Evolutionary conservation across 2,797 vertebrate genomes (phyloP).

Genomic region (Spinibarbus caldwelli): DNA sequence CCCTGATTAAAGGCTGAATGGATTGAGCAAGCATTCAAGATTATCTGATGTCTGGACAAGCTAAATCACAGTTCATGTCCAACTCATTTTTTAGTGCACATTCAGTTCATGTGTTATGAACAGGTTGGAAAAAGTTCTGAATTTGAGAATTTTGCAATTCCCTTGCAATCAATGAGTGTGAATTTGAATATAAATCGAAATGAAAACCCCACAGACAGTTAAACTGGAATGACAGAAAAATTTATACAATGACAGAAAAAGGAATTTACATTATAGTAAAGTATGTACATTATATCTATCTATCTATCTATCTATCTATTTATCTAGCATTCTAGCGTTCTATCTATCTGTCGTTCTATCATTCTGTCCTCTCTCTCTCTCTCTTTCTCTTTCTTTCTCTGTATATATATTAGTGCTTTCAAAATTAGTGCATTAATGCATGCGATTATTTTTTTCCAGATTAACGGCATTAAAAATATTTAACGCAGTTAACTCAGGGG

Average conservation of each 20-base stretch:
- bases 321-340: too few relatives aligned
- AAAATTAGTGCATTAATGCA: too few relatives aligned
- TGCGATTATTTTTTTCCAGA: too few relatives aligned
- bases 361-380: too few relatives aligned
- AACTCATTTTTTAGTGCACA: neutral
- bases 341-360: too few relatives aligned
- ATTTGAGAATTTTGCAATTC: neutral
- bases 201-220: neutral
- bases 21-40: neutral
- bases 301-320: too few relatives aligned
- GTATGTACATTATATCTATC: neutral
- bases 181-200: neutral
- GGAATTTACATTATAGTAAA: neutral
- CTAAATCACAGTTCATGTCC: slow-evolving; percentile 5
- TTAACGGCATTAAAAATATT: too few relatives aligned
- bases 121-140: neutral
- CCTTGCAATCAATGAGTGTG: too few relatives aligned
- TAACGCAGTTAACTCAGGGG: neutral
- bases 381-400: too few relatives aligned
- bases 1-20: slow-evolving; percentile 34
- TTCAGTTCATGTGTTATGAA: neutral
- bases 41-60: neutral
- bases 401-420: too few relatives aligned
- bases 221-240: neutral
- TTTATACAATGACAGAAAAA: neutral